phyloP scores from a whole-genome alignment of 2,797 vertebrate species.

The Octomys mimax region DNA sequence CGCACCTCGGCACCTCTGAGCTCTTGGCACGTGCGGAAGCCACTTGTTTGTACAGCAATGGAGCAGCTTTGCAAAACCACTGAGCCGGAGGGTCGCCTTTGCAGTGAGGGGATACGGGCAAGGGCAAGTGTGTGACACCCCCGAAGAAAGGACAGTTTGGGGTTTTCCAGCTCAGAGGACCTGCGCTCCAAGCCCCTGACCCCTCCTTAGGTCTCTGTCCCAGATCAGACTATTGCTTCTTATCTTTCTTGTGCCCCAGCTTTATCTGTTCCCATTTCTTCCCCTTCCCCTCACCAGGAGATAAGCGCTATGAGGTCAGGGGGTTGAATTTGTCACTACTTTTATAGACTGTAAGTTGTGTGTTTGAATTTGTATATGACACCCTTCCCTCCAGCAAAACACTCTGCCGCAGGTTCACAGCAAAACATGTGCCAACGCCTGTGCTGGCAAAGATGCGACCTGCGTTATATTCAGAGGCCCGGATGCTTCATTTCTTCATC shows the following conservation, averaged over 20 bases:
- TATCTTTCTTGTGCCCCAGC: neutral
- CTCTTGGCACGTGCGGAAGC: constrained; percentile 41
- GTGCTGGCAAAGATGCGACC: constrained; percentile 17
- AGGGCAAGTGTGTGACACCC: neutral
- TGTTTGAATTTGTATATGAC: neutral
- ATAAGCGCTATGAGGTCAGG: neutral
- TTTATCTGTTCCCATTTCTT: neutral
- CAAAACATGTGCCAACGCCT: neutral
- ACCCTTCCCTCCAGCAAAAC: neutral
- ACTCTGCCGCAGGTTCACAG: neutral
- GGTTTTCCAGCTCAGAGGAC: neutral
- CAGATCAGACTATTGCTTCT: neutral
- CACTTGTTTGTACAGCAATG: neutral
- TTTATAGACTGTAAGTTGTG: neutral
- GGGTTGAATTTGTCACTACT: neutral
- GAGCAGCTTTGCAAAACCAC: neutral
- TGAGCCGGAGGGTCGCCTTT: neutral
- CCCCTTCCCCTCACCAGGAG: neutral
- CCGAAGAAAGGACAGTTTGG: neutral
- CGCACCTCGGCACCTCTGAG: constrained; percentile 44
- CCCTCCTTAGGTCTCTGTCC: neutral
- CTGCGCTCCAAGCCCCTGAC: neutral
- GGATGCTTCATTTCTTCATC: neutral
- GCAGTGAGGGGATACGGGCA: too few relatives aligned
- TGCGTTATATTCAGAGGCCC: neutral